Base-by-base conservation (phyloP, 2,888 invertebrate species). In the Lottia scabra region DNA sequence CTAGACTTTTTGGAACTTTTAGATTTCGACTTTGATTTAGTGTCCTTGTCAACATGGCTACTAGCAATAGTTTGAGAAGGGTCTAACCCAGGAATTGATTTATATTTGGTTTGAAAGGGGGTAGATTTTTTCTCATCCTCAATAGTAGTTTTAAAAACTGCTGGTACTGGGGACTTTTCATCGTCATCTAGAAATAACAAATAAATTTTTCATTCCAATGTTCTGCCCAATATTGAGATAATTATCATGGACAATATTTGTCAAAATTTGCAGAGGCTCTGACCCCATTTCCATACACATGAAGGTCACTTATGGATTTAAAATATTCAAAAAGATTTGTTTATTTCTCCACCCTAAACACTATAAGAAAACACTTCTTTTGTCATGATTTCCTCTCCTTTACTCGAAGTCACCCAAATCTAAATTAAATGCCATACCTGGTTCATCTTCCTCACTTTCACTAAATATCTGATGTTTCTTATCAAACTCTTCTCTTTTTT, bases 51-150 rank as follows among this genome's bases (percentile, higher is more conserved):
- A 56, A 23, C 19, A 56, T 56, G 19, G 23, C 23, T 23, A 56
- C 19, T 56, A 56, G 19, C 56, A 23, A 23, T 56, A n/a, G 19
- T 56, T n/a, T 56, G 19, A 73, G 75, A 27, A 15, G 77, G 65
- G 74, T 84, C 84, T 68, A 84, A 71, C 27, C 84, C 84, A 44
- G 85, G 83, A 67, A 83, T 83, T 71, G 74, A 75, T 62, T 76
- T 73, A 66, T 80, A 80, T 71, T 75, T 77, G 64, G 80, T 82
- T 68, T 81, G 72, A 74, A 84, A 84, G 45, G 80, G 81, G 65
- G 80, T 80, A 65, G 77, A 78, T 43, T 72, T 72, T 74, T 78
- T 77, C 6, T 80, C 77, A 44, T 83, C 80, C 27, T 80, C 75
- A 19, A 81, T 71, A 26, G 83, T 79, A 63, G 83, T 81, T 68